These are phyloP conservation scores for Dipodomys ordii DNA, from an alignment of 2,113 vertebrate genomes.

Conservation along the genomic window DNA sequence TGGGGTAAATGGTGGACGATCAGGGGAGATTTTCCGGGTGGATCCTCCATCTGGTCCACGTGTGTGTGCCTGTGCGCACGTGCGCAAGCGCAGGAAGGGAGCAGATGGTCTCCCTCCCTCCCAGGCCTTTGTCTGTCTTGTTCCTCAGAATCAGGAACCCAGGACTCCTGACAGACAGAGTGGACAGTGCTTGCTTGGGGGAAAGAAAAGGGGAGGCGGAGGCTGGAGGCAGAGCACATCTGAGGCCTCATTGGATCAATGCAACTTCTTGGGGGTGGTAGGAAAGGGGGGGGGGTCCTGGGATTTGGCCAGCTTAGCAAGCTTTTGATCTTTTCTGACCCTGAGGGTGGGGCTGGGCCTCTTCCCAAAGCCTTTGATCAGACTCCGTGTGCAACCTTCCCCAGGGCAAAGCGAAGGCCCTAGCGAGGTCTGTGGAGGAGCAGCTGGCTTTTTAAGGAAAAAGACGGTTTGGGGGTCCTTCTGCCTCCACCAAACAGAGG, in stretches of 20 bases:
- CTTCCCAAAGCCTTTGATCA: conserved; percentile 43
- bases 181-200: neutral
- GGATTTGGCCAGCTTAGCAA: neutral
- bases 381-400: neutral
- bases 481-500: neutral
- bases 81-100: too few relatives aligned
- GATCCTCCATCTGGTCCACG: neutral
- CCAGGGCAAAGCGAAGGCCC: neutral
- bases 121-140: conserved; percentile 53
- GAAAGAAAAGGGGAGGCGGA: neutral
- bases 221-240: neutral
- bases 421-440: neutral
- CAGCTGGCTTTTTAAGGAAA: neutral
- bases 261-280: neutral
- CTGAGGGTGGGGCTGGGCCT: neutral
- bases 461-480: rapidly evolving
- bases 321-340: neutral
- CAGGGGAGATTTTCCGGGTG: neutral
- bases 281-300: neutral
- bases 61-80: neutral
- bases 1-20: neutral
- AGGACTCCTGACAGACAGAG: neutral
- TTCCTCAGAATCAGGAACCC: neutral
- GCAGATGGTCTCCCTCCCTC: neutral
- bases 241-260: neutral